Conservation (phyloP, 2,113 vertebrate species). For the Tautogolabrus adspersus region DNA sequence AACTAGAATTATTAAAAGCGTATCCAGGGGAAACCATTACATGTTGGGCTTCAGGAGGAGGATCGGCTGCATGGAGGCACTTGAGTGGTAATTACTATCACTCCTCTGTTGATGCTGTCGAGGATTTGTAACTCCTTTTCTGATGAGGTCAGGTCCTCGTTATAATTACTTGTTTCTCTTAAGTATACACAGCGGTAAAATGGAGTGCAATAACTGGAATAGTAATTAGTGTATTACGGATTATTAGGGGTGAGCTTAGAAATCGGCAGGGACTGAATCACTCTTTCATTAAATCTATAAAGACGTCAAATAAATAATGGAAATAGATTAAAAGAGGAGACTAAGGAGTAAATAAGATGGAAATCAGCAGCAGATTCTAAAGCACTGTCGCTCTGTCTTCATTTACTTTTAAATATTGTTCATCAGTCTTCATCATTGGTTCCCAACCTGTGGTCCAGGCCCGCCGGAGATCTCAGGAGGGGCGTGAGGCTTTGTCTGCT, state of each 20-base stretch:
- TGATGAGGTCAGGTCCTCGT: constrained; percentile 71
- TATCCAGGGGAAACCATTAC: constrained; percentile 24
- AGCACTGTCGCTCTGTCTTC: not conserved
- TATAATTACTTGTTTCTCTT: constrained; percentile 65
- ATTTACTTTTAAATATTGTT: not conserved
- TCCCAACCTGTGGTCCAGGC: too few species aligned
- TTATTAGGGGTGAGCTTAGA: constrained; percentile 53
- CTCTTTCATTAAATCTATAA: constrained; percentile 35
- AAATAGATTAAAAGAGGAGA: constrained; percentile 5
- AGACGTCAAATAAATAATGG: constrained; percentile 16
- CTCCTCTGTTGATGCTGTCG: constrained; percentile 53
- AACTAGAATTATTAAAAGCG: constrained; percentile 23
- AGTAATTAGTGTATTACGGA: constrained; percentile 56
- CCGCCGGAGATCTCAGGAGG: too few species aligned
- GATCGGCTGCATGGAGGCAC: constrained; percentile 28
- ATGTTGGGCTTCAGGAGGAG: constrained; percentile 23
- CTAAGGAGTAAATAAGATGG: not conserved
- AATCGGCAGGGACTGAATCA: constrained; percentile 36
- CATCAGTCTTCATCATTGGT: too few species aligned
- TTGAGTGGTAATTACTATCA: constrained; percentile 60
- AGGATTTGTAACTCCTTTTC: constrained; percentile 52
- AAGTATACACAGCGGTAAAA: constrained; percentile 64
- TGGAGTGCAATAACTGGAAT: constrained; percentile 52
- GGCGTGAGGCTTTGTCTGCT: too few species aligned
- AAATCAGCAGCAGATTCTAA: not conserved